Conservation (phyloP, 2,113 vertebrate species). For the Cyanoliseus patagonus region DNA sequence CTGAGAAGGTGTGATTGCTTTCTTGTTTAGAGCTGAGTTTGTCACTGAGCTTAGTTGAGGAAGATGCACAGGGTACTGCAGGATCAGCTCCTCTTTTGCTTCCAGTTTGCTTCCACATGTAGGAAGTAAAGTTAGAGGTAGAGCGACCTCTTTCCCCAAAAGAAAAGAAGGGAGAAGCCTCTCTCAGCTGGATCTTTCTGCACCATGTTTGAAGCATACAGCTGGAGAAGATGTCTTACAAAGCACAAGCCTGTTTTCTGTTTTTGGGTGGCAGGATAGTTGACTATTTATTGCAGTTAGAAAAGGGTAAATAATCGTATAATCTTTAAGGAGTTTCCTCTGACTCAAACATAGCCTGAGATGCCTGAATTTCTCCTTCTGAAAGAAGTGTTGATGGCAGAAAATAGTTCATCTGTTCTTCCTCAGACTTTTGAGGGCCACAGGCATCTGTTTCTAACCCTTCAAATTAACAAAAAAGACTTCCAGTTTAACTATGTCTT, state of each 20-base stretch:
- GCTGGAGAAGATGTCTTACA: background rate
- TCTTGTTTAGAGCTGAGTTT: background rate
- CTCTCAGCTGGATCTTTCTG: background rate
- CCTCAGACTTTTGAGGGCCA: background rate
- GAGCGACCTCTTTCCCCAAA: background rate
- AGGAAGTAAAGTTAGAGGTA: background rate
- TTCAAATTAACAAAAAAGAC: background rate
- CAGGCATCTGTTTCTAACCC: background rate
- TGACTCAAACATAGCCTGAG: background rate
- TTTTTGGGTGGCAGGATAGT: background rate
- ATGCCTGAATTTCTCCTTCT: background rate
- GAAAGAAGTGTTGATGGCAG: background rate
- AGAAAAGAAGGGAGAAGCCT: background rate
- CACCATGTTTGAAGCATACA: background rate
- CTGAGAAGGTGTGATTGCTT: background rate
- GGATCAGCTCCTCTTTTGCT: background rate
- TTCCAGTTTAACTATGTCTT: background rate
- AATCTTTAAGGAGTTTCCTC: background rate
- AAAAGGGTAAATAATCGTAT: rapidly evolving
- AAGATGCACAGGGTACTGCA: background rate
- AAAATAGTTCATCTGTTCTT: background rate
- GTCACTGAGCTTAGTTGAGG: background rate
- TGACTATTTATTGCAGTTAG: background rate
- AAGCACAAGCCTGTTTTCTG: background rate
- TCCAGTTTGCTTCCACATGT: background rate